Base-by-base conservation (phyloP, 1,140 invertebrate species). In the Temnothorax curvispinosus region DNA sequence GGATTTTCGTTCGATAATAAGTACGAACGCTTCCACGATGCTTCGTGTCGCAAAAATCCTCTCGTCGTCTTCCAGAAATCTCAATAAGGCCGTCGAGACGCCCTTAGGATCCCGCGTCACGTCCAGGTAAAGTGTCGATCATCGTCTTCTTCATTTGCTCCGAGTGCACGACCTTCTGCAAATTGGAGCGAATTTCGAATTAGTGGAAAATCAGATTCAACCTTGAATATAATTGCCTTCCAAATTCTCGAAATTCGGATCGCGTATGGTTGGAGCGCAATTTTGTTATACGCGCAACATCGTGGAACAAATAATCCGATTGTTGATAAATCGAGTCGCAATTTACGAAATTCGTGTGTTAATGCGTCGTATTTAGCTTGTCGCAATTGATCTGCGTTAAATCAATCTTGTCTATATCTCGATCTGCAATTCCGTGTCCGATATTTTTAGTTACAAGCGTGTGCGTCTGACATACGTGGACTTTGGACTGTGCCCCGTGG, bases 381-480 rank as follows among this genome's bases (percentile, higher is more conserved):
- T 50, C 21, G 11, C 44, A 13, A 69, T 47, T 50, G 13, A 32
- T 69, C 6, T 18, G 5, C 13, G 1, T 44, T 44, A 47, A 2
- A 69, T 50, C 7, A n/a, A 65, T 41, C 27, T 27, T 27, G 27
- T 27, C 1, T 65, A 5, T 50, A 32, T 15, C 15, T 56, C 35
- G 13, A 41, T 54, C 15, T 32, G 13, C 5, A 60, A 8, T 41
- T 60, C 35, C 54, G 18, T 56, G 52, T 38, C 9, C 47, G 72
- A 58, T 75, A 75, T 75, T 75, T 75, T 75, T 75, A 75, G 72
- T 21, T 44, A 4, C 11, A 58, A 58, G 2, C 13, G 18, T 15
- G n/a, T 41, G 6, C n/a, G 0, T 21, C 0, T 7, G 1, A 27
- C 15, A 8, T 13, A 8, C 2, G 7, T 32, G 75, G 27, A 77